phyloP scores from a whole-genome alignment of 2,797 vertebrate species.

The Phataginus tetradactyla region DNA sequence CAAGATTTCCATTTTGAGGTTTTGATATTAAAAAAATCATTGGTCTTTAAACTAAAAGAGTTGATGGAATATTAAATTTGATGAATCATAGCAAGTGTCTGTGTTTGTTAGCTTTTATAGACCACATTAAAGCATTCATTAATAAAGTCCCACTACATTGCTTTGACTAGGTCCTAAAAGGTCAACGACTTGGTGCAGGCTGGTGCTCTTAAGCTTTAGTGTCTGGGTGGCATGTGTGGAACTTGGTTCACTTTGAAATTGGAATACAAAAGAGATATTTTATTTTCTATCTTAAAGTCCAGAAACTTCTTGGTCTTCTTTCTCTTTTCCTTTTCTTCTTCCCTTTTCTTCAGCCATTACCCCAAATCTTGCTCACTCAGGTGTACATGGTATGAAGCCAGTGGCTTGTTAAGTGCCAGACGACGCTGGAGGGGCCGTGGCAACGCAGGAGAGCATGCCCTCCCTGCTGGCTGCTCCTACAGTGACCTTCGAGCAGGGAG shows the following conservation, averaged over 20 bases:
- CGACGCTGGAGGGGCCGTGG: not conserved
- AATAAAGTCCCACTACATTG: conserved; percentile 87
- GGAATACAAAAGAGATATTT: conserved; percentile 77
- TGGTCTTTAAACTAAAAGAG: conserved; percentile 83
- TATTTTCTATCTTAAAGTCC: conserved; percentile 69
- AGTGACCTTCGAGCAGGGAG: conserved; percentile 12
- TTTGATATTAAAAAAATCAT: conserved; percentile 77
- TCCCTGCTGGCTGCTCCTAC: not conserved
- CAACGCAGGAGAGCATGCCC: not conserved
- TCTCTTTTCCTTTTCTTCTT: not conserved
- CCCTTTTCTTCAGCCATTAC: not conserved
- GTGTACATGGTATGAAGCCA: not conserved
- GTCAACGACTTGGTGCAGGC: conserved; percentile 85
- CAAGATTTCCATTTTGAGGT: conserved; percentile 76
- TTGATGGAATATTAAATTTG: conserved; percentile 87
- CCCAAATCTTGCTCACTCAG: not conserved
- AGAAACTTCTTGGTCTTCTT: conserved; percentile 44
- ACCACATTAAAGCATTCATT: conserved; percentile 87
- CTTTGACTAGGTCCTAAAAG: conserved; percentile 87
- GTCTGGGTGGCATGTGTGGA: conserved; percentile 73
- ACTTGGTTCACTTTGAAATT: conserved; percentile 79
- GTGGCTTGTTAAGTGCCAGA: not conserved
- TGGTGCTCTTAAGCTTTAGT: conserved; percentile 77
- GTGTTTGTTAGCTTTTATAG: conserved; percentile 88
- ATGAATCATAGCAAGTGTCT: conserved; percentile 85